These are phyloP conservation scores for Solea senegalensis DNA, from an alignment of 2,113 vertebrate genomes.

Conservation along the genomic window DNA sequence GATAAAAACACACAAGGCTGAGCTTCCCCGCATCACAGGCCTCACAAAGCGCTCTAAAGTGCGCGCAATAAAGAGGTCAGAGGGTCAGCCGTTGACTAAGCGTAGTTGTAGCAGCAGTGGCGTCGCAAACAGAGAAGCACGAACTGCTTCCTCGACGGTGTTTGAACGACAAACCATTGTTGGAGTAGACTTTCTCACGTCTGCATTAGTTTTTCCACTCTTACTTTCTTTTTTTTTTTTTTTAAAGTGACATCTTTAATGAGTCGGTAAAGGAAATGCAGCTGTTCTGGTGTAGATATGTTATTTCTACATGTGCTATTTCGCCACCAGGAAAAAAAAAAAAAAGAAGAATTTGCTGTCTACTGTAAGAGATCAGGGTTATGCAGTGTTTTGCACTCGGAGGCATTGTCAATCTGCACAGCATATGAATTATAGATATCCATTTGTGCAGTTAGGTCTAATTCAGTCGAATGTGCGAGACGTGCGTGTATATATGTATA, in stretches of 20 bases:
- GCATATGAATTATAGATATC: not conserved
- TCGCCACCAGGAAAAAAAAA: no score
- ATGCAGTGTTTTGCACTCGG: no score
- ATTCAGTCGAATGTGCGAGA: no score
- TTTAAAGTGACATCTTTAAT: no score
- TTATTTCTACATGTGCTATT: no score
- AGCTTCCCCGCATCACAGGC: constrained; percentile 5
- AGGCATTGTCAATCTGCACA: no score
- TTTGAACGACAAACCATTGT: not conserved
- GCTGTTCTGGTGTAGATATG: no score
- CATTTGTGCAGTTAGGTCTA: not conserved
- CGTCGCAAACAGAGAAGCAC: not conserved
- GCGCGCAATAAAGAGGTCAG: not conserved
- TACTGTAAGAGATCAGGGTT: no score
- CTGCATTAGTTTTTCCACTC: not conserved
- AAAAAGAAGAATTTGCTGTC: no score
- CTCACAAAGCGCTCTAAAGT: not conserved
- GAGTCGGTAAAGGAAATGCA: no score
- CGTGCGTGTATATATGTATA: no score
- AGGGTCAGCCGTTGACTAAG: not conserved
- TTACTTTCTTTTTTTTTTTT: no score
- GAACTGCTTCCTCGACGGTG: not conserved
- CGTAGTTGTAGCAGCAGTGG: not conserved
- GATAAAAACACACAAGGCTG: constrained; percentile 23
- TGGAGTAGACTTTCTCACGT: not conserved